Base-by-base conservation (phyloP, 1,140 invertebrate species). In the Zaprionus tsacasi region DNA sequence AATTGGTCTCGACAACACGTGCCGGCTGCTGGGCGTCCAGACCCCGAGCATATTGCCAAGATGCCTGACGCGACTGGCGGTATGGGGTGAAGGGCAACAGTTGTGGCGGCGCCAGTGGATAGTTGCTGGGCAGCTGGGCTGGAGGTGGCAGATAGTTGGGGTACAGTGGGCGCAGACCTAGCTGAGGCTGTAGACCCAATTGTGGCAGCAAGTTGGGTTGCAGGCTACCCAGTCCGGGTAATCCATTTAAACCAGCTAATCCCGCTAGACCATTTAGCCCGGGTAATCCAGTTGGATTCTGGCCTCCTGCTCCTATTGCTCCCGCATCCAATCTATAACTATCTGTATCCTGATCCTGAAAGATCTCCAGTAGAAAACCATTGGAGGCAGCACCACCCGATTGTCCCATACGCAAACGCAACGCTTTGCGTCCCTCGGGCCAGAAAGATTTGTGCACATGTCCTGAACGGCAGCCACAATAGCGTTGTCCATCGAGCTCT, bases 391-490 rank as follows among this genome's bases (percentile, higher is more conserved):
- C 55, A 33, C 79, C 70, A 8, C 79, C 88, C 55, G 74, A 59
- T 12, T 83, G 85, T 63, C 73, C 79, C 63, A 91, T 82, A 11
- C 91, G 79, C 79, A 93, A 91, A 17, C 91, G 79, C 30, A 94
- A 58, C 7, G 91, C 76, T 70, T 93, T 94, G 10, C 83, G 78
- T 5, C 81, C 85, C 17, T 76, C 55, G 7, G 66, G 80, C 81
- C 86, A 91, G 36, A 86, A 73, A 1, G 92, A 86, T 5, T 87
- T 91, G 15, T 94, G 77, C 36, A 93, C 93, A 25, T 93, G 79
- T 6, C 94, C 93, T 1, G 93, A 93, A 17, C 93, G 93, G 64
- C 95, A 95, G 0, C 94, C 94, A 76, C 95, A 95, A 27, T 94
- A 92, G 11, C 91, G 89, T 79, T 93, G 93, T 1, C 94, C 94